Base-by-base conservation (phyloP, 2,888 invertebrate genomes). In the Acanthosoma haemorrhoidale region DNA sequence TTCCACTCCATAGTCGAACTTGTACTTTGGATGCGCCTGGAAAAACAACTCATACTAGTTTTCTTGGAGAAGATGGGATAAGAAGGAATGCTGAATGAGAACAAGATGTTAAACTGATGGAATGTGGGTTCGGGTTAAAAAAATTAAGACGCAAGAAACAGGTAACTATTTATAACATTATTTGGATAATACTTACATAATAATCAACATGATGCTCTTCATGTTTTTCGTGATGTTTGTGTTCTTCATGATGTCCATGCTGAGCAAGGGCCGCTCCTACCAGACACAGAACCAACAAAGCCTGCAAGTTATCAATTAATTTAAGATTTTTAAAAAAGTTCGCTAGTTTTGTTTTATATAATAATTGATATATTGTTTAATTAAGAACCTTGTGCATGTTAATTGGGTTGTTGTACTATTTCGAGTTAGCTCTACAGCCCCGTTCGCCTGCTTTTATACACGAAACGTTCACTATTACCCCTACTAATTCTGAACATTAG, bases 1-100 rank as follows among this genome's bases (percentile, higher is more conserved):
- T 57, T 76, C 73, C n/a, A 76, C 75, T 25, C 74, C 75, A 51
- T 76, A 76, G 31, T 76, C 76, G 74, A 73, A 76, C n/a, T 75
- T 72, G 73, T 76, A 76, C 57, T 76, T 75, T 2, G 75, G 75
- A 58, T 76, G 75, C 13, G 76, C 75, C 76, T 76, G 69, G 15
- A 43, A 43, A 66, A 68, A 32, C 15, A 4, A 43, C 16, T 18
- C 9, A 29, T 29, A 32, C 1, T 2, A 41, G 11, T 15, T n/a
- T 38, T 2, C n/a, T 9, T n/a, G n/a, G n/a, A n/a, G n/a, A n/a
- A n/a, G n/a, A n/a, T n/a, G n/a, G n/a, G n/a, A n/a, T n/a, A n/a
- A n/a, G n/a, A n/a, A n/a, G n/a, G n/a, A n/a, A n/a, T n/a, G n/a
- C n/a, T n/a, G n/a, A n/a, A n/a, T n/a, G n/a, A n/a, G n/a, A n/a